Percentiles rank a stretch among this genome's conserved stretches.
Evolutionary conservation across 2,888 invertebrate species (phyloP).

Genomic region (Ecdyonurus torrentis): DNA sequence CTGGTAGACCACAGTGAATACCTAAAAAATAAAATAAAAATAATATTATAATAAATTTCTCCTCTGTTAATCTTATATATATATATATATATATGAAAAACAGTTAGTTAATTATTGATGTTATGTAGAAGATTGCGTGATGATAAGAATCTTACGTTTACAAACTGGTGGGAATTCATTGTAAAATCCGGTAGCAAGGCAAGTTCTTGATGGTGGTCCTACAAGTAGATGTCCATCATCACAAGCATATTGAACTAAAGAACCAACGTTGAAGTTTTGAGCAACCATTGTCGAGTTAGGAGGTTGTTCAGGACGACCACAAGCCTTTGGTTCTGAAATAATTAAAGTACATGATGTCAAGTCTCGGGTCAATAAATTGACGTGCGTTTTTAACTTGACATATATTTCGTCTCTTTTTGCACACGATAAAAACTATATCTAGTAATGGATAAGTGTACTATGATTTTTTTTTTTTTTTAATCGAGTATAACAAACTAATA

Average conservation of each 20-base stretch:
- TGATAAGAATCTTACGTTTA: conserved; percentile 50
- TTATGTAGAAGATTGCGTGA: neutral
- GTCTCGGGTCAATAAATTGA: neutral
- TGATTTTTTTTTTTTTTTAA: neutral
- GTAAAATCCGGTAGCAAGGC: conserved; percentile 81
- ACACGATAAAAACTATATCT: too few species aligned
- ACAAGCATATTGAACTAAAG: conserved; percentile 68
- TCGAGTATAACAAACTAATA: neutral
- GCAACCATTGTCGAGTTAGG: conserved; percentile 71
- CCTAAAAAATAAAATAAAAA: conserved; percentile 31
- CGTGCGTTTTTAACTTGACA: too few species aligned
- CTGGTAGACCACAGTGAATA: conserved; percentile 79
- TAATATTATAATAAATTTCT: neutral
- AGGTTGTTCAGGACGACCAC: conserved; percentile 82
- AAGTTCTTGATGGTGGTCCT: conserved; percentile 66
- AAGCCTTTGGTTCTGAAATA: conserved; percentile 63
- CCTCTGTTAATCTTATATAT: neutral
- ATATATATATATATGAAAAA: too few species aligned
- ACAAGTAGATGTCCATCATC: conserved; percentile 74
- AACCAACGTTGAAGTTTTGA: conserved; percentile 61
- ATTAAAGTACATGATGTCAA: too few species aligned
- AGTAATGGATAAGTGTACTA: too few species aligned
- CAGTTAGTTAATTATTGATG: too few species aligned
- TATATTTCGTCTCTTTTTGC: too few species aligned
- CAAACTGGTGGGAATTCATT: conserved; percentile 88